Evolutionary conservation across 1,140 invertebrate species (phyloP).

Genomic region (Drosophila ogumai): DNA sequence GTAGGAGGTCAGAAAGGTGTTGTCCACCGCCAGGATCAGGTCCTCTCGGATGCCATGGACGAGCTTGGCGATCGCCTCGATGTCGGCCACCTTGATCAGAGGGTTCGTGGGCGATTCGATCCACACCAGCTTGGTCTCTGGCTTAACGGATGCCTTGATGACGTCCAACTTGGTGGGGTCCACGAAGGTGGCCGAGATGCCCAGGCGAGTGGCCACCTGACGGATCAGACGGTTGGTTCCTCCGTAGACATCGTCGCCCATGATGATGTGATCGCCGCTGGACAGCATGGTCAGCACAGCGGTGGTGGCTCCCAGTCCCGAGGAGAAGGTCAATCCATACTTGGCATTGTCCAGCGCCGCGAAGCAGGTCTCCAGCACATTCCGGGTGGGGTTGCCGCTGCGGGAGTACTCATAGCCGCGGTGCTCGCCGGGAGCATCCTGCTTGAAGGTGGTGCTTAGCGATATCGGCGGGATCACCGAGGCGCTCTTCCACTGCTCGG

Average conservation of each 20-base stretch:
- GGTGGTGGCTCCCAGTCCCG: conserved; percentile 94
- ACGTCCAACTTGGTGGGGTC: conserved; percentile 90
- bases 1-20: conserved; percentile 98
- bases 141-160: conserved; percentile 89
- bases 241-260: conserved; percentile 97
- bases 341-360: conserved; percentile 96
- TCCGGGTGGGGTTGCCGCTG: conserved; percentile 97
- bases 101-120: conserved; percentile 99
- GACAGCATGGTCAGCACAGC: conserved; percentile 91
- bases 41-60: conserved; percentile 86
- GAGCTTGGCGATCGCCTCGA: conserved; percentile 90
- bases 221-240: conserved; percentile 90
- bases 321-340: conserved; percentile 94
- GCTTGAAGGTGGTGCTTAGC: conserved; percentile 97
- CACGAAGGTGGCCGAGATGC: conserved; percentile 92
- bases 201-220: conserved; percentile 88
- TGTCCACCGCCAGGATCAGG: conserved; percentile 96
- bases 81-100: conserved; percentile 95
- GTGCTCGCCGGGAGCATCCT: conserved; percentile 92
- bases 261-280: conserved; percentile 95
- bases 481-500: conserved; percentile 91
- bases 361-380: conserved; percentile 94
- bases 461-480: conserved; percentile 95
- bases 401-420: conserved; percentile 96
- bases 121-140: conserved; percentile 98